phyloP scores from a whole-genome alignment of 1,140 invertebrate species.

The Battus philenor region DNA sequence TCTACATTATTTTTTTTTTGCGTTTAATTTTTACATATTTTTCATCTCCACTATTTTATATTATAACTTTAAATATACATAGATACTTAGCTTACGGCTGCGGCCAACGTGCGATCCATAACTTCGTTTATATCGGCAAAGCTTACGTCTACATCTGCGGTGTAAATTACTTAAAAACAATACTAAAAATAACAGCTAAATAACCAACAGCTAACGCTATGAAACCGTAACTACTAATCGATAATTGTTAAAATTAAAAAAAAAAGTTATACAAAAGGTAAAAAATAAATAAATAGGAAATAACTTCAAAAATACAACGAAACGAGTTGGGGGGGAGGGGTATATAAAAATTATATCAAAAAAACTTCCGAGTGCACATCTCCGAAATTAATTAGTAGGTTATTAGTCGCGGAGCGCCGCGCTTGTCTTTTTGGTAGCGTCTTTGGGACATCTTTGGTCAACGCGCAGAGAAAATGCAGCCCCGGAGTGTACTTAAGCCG shows the following conservation, averaged over 20 bases:
- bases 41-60: constrained; percentile 28
- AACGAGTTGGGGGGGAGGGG: constrained; percentile 43
- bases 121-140: constrained; percentile 42
- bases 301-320: constrained; percentile 64
- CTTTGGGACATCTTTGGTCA: constrained; percentile 58
- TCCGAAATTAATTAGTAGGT: constrained; percentile 50
- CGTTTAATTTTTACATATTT: constrained; percentile 38
- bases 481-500: constrained; percentile 59
- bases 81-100: constrained; percentile 30
- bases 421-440: constrained; percentile 50
- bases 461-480: constrained; percentile 41
- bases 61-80: constrained; percentile 23
- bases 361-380: constrained; percentile 31
- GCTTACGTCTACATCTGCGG: constrained; percentile 45
- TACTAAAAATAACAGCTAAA: constrained; percentile 54
- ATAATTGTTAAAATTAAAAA: constrained; percentile 33
- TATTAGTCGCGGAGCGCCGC: constrained; percentile 23
- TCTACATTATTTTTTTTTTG: constrained; percentile 32
- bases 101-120: constrained; percentile 54
- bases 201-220: constrained; percentile 40
- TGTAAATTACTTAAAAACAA: constrained; percentile 44
- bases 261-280: constrained; percentile 62
- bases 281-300: constrained; percentile 69
- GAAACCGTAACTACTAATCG: constrained; percentile 28
- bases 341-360: constrained; percentile 41